Percentiles rank a stretch among this genome's conserved stretches.
These are phyloP conservation scores for Phataginus tricuspis DNA, from an alignment of 2,797 vertebrate species.

Conservation along the genomic window DNA sequence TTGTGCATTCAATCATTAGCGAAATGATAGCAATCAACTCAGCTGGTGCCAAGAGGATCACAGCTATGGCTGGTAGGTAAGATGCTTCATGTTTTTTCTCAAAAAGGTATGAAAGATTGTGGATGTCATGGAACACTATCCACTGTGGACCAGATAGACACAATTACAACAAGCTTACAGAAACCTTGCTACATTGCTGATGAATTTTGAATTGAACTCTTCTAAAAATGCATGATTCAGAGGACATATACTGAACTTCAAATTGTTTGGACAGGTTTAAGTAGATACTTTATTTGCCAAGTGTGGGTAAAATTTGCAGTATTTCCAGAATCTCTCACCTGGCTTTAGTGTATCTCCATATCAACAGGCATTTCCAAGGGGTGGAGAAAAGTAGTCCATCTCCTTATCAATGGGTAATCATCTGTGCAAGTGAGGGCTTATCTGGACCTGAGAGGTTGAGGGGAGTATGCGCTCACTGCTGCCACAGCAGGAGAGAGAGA, in stretches of 20 bases:
- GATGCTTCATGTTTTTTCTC: neutral
- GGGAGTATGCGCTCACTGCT: too few species aligned
- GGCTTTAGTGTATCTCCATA: too few species aligned
- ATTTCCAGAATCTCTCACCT: too few species aligned
- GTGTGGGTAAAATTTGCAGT: too few species aligned
- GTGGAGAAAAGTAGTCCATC: too few species aligned
- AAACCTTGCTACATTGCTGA: neutral
- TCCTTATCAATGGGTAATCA: too few species aligned
- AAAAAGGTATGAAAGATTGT: neutral
- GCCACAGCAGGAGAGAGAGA: too few species aligned
- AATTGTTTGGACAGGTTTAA: neutral
- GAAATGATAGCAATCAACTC: neutral
- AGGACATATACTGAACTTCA: neutral
- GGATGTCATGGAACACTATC: neutral
- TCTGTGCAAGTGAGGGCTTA: too few species aligned
- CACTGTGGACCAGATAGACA: neutral
- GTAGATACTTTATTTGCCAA: neutral
- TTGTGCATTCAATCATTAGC: conserved; percentile 35
- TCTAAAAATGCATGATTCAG: neutral
- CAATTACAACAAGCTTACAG: neutral
- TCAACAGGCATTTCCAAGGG: too few species aligned
- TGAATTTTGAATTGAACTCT: neutral
- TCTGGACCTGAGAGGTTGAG: too few species aligned
- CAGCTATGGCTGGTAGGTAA: neutral
- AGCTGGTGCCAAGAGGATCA: neutral